Base-by-base conservation (phyloP, 2,888 invertebrate genomes). In the Willowsia nigromaculata region DNA sequence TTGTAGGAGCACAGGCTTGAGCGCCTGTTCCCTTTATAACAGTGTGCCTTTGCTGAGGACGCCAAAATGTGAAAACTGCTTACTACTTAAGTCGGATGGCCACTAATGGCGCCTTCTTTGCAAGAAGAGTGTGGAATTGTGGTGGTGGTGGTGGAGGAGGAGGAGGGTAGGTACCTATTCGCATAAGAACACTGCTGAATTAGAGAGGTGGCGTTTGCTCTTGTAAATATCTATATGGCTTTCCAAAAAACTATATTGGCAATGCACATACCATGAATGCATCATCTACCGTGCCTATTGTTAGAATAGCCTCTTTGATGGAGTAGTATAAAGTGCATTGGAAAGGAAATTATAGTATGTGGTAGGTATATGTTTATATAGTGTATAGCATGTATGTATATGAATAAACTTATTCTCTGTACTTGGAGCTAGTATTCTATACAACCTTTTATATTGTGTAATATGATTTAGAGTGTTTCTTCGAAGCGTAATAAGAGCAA, bases 41-140 rank as follows among this genome's bases (percentile, higher is more conserved):
- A 4, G 47, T 25, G 1, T n/a, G 25, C 7, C 74, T 25, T 74
- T 37, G 18, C 65, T 65, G 18, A 65, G 37, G 37, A 65, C 65
- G 65, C n/a, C 65, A 65, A 25, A 47, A 9, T 74, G 3, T 5
- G 71, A 27, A 22, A 71, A 71, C 37, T 40, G 71, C 37, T 71
- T 40, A 30, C 43, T 43, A 13, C 9, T 27, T 25, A 15, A 25
- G n/a, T 15, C 2, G 37, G 5, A 68, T 68, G 9, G 33, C 43
- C 43, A 74, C 47, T 74, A 43, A 43, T 74, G 74, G 74, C 74
- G 74, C 74, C 47, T 74, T 74, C 47, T 43, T 74, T 33, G 15
- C 43, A 74, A 40, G 43, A 15, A 71, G 37, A 22, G 40, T 71
- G 22, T 22, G n/a, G 1, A 37, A 65, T 65, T 0, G 56, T 2